Conservation (phyloP, 2,888 invertebrate genomes). For the Drosophila tripunctata region DNA sequence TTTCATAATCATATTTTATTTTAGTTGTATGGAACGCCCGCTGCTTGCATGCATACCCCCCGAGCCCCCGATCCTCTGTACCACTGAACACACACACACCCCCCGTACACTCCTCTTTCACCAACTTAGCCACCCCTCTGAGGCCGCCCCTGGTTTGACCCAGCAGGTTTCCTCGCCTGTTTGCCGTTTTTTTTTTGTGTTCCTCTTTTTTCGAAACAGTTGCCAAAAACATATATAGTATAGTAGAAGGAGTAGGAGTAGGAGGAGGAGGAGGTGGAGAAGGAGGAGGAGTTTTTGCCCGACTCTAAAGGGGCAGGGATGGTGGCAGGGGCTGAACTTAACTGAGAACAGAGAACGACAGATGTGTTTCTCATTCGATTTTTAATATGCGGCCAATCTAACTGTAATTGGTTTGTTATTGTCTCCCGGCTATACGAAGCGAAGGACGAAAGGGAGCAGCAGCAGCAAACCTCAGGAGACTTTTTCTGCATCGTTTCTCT, state of each 20-base stretch:
- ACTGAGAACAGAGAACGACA: constrained; percentile 80
- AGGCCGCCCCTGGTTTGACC: constrained; percentile 27
- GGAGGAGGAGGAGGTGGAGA: constrained; percentile 5
- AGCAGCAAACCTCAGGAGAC: constrained; percentile 74
- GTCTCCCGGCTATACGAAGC: constrained; percentile 58
- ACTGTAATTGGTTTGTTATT: constrained; percentile 84
- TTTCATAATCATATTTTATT: constrained; percentile 82
- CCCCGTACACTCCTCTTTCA: not conserved
- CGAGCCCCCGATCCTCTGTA: constrained; percentile 14
- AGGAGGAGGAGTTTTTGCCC: constrained; percentile 6
- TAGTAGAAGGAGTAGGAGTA: constrained; percentile 13
- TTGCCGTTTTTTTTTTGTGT: constrained; percentile 4
- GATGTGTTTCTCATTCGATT: constrained; percentile 85
- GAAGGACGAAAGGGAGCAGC: constrained; percentile 18
- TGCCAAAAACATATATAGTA: constrained; percentile 64
- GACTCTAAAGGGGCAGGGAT: not conserved
- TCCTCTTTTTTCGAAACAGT: constrained; percentile 61
- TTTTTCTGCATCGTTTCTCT: constrained; percentile 61
- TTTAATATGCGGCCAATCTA: constrained; percentile 85
- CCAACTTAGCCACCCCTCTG: not conserved
- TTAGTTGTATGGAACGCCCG: constrained; percentile 64
- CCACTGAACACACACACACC: not conserved
- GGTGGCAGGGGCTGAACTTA: not conserved
- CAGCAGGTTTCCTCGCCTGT: constrained; percentile 55
- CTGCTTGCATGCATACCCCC: constrained; percentile 42